These are phyloP conservation scores for Zosterops pallidus DNA, from an alignment of 2,113 vertebrate species.

Conservation along the genomic window DNA sequence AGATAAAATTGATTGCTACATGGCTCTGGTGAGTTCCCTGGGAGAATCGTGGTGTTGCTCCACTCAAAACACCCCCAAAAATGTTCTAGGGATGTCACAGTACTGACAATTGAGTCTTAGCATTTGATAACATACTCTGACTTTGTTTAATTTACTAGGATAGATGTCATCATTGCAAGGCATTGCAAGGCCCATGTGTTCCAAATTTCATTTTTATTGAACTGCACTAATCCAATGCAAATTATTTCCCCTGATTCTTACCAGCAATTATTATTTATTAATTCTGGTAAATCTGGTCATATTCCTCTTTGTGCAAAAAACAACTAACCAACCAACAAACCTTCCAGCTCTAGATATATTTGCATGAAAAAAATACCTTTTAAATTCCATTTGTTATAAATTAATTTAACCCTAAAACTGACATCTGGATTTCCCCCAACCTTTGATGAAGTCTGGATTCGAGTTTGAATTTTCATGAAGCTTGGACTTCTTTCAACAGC, in stretches of 20 bases:
- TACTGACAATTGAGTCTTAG: neutral
- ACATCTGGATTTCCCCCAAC: neutral
- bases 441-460: neutral
- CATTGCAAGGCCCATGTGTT: neutral
- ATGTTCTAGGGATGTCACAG: neutral
- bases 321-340: neutral
- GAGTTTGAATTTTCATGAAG: neutral
- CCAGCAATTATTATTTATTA: neutral
- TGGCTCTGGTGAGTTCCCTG: neutral
- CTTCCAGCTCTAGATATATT: neutral
- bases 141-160: neutral
- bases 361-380: neutral
- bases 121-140: neutral
- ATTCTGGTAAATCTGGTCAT: neutral
- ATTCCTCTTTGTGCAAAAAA: neutral
- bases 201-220: neutral
- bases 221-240: neutral
- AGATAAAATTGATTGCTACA: neutral
- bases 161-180: neutral
- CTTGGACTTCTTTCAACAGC: neutral
- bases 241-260: neutral
- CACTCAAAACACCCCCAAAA: neutral
- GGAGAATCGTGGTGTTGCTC: neutral
- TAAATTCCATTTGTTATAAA: neutral
- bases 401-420: neutral